phyloP scores from a whole-genome alignment of 2,888 invertebrate genomes.

The Andrena flavipes region DNA sequence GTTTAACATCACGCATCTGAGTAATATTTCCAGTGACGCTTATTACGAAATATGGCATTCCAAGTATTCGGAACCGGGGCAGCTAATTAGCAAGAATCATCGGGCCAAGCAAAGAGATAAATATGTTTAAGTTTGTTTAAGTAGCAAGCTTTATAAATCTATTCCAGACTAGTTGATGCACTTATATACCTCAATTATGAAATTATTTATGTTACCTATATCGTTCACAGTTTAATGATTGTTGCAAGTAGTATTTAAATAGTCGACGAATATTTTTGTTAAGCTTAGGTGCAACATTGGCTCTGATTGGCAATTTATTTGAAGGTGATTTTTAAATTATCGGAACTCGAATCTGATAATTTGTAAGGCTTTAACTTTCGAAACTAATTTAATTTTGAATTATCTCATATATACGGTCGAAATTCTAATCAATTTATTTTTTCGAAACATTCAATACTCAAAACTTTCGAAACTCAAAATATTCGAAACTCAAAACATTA shows the following conservation, averaged over 20 bases:
- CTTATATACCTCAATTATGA: not conserved
- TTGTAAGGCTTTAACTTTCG: no score
- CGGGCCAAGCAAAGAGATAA: constrained; percentile 26
- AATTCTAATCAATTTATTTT: no score
- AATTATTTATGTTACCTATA: constrained; percentile 9
- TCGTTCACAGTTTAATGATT: constrained; percentile 29
- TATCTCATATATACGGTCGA: no score
- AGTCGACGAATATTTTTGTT: not conserved
- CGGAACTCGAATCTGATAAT: no score
- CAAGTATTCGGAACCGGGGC: constrained; percentile 79
- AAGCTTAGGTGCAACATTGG: not conserved
- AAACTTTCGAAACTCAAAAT: no score
- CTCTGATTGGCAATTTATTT: not conserved
- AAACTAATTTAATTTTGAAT: no score
- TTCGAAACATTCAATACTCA: no score
- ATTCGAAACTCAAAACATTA: no score
- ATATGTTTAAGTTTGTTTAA: not conserved
- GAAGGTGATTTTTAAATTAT: no score
- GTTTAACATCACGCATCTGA: constrained; percentile 79
- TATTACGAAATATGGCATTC: constrained; percentile 86
- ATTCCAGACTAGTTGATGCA: not conserved
- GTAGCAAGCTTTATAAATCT: constrained; percentile 1
- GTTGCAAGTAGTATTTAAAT: constrained; percentile 10
- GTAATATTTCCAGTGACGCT: constrained; percentile 83
- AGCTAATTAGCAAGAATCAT: constrained; percentile 73